Percentiles rank a stretch among this genome's conserved stretches.
phyloP scores from a whole-genome alignment of 2,797 vertebrate species.

The Alauda arvensis region DNA sequence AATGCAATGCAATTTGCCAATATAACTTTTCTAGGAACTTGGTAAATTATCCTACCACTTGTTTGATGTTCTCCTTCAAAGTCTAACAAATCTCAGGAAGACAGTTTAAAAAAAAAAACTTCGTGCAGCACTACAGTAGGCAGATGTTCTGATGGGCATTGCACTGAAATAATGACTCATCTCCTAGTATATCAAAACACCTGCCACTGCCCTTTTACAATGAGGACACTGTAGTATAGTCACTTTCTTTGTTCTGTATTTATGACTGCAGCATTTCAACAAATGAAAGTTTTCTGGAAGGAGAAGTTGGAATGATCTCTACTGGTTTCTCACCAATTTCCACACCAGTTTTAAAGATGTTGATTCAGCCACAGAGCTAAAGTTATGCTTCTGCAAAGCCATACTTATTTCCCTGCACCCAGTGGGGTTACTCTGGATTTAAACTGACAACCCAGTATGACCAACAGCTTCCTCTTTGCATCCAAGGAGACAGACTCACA shows the following conservation, averaged over 20 bases:
- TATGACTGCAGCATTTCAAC: constrained; percentile 14
- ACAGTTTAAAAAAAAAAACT: constrained; percentile 13
- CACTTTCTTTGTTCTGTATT: constrained; percentile 18
- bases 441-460: constrained; percentile 1
- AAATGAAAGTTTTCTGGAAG: constrained; percentile 24
- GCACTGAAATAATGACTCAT: constrained; percentile 30
- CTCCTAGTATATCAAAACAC: neutral
- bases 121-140: neutral
- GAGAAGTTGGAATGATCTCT: neutral
- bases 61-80: constrained; percentile 10
- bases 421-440: neutral
- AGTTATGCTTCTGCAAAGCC: neutral
- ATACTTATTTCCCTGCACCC: neutral
- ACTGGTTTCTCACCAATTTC: neutral
- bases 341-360: neutral
- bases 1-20: constrained; percentile 11
- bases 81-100: constrained; percentile 22
- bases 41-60: constrained; percentile 18
- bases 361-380: neutral
- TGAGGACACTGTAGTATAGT: neutral
- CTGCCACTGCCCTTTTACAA: neutral
- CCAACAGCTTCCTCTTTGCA: constrained; percentile 35
- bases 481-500: constrained; percentile 42
- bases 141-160: neutral
- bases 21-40: neutral